phyloP scores from a whole-genome alignment of 2,113 vertebrate genomes.

The Papio anubis region DNA sequence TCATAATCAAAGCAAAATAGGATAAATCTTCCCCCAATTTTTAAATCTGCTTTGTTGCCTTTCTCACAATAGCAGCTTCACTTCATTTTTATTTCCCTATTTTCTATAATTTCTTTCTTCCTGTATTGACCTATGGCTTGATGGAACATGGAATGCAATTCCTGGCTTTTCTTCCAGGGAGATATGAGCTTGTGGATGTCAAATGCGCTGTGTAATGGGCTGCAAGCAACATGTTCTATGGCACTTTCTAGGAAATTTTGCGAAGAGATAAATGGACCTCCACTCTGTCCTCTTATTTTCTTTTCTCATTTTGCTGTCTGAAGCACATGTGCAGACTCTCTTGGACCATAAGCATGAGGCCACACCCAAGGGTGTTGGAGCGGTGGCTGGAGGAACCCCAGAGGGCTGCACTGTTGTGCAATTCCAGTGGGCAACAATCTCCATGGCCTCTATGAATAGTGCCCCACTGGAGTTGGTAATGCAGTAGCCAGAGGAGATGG shows the following conservation, averaged over 20 bases:
- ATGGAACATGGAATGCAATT: neutral
- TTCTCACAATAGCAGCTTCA: neutral
- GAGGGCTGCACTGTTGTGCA: neutral
- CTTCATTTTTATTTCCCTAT: neutral
- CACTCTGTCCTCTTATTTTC: neutral
- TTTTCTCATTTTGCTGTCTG: neutral
- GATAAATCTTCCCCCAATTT: neutral
- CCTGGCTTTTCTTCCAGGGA: neutral
- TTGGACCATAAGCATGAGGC: neutral
- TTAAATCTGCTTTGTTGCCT: neutral
- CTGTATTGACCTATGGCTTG: neutral
- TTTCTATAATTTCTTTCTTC: neutral
- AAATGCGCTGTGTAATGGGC: too few species aligned
- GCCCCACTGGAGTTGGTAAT: neutral
- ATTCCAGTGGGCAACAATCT: too few species aligned
- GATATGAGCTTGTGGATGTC: too few species aligned
- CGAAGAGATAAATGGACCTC: neutral
- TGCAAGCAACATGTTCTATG: neutral
- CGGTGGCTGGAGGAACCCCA: neutral
- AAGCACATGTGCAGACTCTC: neutral
- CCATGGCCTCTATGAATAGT: neutral
- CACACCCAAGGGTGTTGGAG: neutral
- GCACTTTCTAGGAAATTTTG: neutral
- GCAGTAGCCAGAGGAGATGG: neutral
- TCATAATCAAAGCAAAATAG: neutral